Evolutionary conservation across 1,140 invertebrate species (phyloP).

Genomic region (Drosophila repleta): DNA sequence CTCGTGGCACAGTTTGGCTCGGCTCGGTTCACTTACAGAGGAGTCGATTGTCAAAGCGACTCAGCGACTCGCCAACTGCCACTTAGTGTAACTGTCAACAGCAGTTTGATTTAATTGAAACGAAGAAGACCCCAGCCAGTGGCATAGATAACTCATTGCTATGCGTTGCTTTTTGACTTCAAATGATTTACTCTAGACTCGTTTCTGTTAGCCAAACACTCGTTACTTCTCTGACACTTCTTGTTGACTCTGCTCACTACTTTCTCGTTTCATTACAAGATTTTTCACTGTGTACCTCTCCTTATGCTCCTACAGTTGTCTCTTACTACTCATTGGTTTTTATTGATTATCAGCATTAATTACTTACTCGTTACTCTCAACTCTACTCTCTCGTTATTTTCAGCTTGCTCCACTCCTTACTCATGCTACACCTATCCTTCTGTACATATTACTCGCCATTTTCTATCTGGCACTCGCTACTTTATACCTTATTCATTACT

Average conservation of each 20-base stretch:
- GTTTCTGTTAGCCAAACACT: too few species aligned
- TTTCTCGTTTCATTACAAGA: too few species aligned
- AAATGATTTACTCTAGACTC: too few species aligned
- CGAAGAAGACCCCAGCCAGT: not conserved
- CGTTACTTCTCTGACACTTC: too few species aligned
- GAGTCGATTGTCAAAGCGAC: constrained; percentile 5
- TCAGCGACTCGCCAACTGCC: constrained; percentile 8
- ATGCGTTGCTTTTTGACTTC: too few species aligned
- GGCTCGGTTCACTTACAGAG: constrained; percentile 3
- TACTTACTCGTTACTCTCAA: too few species aligned
- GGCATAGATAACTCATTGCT: constrained; percentile 3
- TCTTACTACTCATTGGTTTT: too few species aligned
- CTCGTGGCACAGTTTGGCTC: constrained; percentile 28
- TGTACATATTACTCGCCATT: not conserved
- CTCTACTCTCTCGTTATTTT: too few species aligned
- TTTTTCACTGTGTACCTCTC: too few species aligned
- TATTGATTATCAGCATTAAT: too few species aligned
- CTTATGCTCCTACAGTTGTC: too few species aligned
- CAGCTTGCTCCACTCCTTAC: not conserved
- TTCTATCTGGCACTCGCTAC: not conserved
- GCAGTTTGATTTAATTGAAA: constrained; percentile 33
- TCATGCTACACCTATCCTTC: not conserved
- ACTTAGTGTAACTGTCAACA: constrained; percentile 2
- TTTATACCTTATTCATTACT: not conserved
- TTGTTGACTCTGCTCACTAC: too few species aligned